These are phyloP conservation scores for Microcebus lehilahytsara DNA, from an alignment of 2,113 vertebrate species.

Conservation along the genomic window DNA sequence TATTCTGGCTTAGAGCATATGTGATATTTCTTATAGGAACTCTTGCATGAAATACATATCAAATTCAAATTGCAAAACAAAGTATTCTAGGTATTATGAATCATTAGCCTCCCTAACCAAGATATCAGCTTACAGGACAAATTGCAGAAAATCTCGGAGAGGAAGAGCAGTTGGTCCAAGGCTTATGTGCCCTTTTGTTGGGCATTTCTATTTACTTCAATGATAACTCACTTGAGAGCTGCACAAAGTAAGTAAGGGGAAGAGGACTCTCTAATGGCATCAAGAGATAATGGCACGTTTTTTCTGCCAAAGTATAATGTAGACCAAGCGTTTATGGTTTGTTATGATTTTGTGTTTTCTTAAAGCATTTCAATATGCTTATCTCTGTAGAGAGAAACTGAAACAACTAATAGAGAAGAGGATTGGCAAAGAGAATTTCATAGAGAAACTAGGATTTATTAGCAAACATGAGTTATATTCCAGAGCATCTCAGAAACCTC, in stretches of 20 bases:
- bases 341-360: background rate
- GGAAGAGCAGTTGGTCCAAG: conserved; percentile 97
- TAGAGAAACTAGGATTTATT: conserved; percentile 97
- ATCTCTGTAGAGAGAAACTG: conserved; percentile 91
- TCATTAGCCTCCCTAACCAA: conserved; percentile 85
- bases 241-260: conserved; percentile 90
- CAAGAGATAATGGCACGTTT: background rate
- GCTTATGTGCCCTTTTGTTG: conserved; percentile 94
- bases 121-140: conserved; percentile 93
- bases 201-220: conserved; percentile 99
- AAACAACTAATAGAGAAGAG: conserved; percentile 99
- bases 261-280: background rate
- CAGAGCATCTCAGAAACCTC: conserved; percentile 95
- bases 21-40: background rate
- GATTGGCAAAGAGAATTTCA: conserved; percentile 98
- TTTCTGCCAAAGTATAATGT: background rate
- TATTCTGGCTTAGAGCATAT: background rate
- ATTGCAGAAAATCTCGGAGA: conserved; percentile 99
- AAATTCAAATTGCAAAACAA: conserved; percentile 34
- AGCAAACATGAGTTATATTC: conserved; percentile 98
- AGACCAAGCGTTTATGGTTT: background rate
- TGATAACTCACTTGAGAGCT: conserved; percentile 97
- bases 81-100: background rate
- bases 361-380: background rate
- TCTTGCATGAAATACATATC: background rate